These are phyloP conservation scores for Blomia tropicalis DNA, from an alignment of 2,888 invertebrate species.

Conservation along the genomic window DNA sequence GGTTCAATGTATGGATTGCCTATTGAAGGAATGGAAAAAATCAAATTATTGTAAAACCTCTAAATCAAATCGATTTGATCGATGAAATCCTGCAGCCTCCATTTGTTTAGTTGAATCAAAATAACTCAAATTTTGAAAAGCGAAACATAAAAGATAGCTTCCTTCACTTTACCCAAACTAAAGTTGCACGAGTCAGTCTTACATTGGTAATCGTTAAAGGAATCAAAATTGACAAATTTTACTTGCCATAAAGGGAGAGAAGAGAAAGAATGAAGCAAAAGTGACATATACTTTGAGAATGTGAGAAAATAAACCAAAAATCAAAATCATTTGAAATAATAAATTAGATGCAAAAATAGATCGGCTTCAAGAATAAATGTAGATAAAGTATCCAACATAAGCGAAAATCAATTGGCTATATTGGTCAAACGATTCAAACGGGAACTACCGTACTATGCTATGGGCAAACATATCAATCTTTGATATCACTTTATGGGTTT, in stretches of 20 bases:
- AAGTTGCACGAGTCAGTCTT: background rate
- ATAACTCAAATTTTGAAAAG: background rate
- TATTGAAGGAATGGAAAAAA: background rate
- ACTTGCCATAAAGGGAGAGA: background rate
- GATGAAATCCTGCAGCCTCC: background rate
- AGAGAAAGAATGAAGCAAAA: background rate
- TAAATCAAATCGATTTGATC: constrained; percentile 4
- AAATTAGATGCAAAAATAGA: background rate
- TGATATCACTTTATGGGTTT: too few species aligned
- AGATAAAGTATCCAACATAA: too few species aligned
- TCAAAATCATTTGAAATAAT: background rate
- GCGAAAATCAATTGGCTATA: too few species aligned
- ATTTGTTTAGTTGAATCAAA: background rate
- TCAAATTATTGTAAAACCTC: constrained; percentile 14
- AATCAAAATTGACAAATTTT: constrained; percentile 10
- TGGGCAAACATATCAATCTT: too few species aligned
- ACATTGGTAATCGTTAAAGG: background rate
- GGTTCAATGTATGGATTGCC: background rate
- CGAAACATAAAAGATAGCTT: too few species aligned
- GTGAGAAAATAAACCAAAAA: background rate
- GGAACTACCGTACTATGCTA: too few species aligned
- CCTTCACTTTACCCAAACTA: background rate
- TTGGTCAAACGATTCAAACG: too few species aligned
- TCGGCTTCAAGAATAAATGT: too few species aligned
- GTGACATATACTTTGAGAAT: background rate